Evolutionary conservation across 53 echinoderm and acorn worm species (phyloP).

Genomic region (Temnopleurus reevesii): DNA sequence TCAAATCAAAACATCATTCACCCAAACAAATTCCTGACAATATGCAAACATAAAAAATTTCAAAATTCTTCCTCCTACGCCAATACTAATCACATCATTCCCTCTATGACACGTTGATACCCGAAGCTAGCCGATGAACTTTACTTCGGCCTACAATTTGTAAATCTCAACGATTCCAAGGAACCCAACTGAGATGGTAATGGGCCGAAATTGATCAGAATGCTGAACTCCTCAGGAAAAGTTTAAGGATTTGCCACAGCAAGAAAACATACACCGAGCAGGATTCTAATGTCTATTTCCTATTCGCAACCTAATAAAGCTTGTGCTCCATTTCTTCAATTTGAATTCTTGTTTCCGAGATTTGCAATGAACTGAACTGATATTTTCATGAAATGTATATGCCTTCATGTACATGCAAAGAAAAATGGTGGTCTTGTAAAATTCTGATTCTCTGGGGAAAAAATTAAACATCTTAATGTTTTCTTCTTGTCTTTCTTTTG

Average conservation of each 20-base stretch:
- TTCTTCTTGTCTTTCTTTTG: too few relatives aligned
- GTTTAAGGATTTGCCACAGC: conserved; percentile 10
- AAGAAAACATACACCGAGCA: conserved; percentile 9
- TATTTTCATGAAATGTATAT: neutral
- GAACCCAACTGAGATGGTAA: conserved; percentile 20
- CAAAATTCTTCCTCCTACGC: too few relatives aligned
- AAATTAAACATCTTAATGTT: too few relatives aligned
- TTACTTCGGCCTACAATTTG: conserved; percentile 9
- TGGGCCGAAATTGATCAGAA: conserved; percentile 51
- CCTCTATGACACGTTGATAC: conserved; percentile 4
- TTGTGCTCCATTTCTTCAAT: neutral
- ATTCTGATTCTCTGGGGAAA: too few relatives aligned
- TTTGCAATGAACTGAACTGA: neutral
- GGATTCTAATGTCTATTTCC: conserved; percentile 48
- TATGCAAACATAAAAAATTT: too few relatives aligned
- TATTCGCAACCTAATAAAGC: conserved; percentile 36
- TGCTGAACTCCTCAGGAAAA: conserved; percentile 36
- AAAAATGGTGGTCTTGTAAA: too few relatives aligned
- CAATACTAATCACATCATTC: neutral
- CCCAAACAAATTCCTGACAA: too few relatives aligned
- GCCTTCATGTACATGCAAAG: too few relatives aligned
- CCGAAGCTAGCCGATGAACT: conserved; percentile 31
- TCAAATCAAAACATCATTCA: too few relatives aligned
- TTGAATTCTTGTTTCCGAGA: neutral
- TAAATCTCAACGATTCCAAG: conserved; percentile 14